Conservation (phyloP, 2,888 invertebrate genomes). For the Orgyia antiqua region DNA sequence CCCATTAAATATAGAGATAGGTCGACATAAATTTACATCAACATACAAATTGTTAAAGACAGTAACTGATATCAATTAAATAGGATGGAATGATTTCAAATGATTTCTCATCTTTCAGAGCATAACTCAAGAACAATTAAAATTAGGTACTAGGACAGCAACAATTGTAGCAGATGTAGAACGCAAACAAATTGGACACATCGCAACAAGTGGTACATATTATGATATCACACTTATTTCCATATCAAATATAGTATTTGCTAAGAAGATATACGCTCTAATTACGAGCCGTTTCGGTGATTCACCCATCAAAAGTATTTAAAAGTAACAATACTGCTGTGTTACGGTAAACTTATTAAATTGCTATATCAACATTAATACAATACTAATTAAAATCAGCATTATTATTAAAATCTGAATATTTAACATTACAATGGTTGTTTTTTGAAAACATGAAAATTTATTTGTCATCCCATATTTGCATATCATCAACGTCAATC, state of each 20-base stretch:
- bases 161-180: slow-evolving; percentile 11
- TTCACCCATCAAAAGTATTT: slow-evolving; percentile 17
- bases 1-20: too few relatives aligned
- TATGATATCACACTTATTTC: slow-evolving; percentile 31
- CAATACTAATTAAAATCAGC: slow-evolving; percentile 5
- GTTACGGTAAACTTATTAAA: slow-evolving; percentile 11
- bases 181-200: slow-evolving; percentile 19
- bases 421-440: slow-evolving; percentile 18
- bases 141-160: slow-evolving; percentile 8
- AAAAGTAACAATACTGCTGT: slow-evolving; percentile 9
- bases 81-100: too few relatives aligned
- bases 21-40: too few relatives aligned
- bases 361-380: slow-evolving; percentile 15
- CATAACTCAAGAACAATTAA: too few relatives aligned
- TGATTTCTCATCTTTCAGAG: too few relatives aligned
- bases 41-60: too few relatives aligned
- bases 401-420: slow-evolving; percentile 15
- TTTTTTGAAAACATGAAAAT: slow-evolving; percentile 16
- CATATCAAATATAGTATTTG: slow-evolving; percentile 13
- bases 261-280: slow-evolving; percentile 14
- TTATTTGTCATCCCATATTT: slow-evolving; percentile 2
- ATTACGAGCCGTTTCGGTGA: slow-evolving; percentile 12
- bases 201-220: slow-evolving; percentile 11
- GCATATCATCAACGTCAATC: too few relatives aligned
- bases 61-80: too few relatives aligned